A percentile compares a stretch with the other conserved stretches of the same genome.
These are phyloP conservation scores for Diarsia rubi DNA, from an alignment of 2,888 invertebrate genomes.

Conservation along the genomic window DNA sequence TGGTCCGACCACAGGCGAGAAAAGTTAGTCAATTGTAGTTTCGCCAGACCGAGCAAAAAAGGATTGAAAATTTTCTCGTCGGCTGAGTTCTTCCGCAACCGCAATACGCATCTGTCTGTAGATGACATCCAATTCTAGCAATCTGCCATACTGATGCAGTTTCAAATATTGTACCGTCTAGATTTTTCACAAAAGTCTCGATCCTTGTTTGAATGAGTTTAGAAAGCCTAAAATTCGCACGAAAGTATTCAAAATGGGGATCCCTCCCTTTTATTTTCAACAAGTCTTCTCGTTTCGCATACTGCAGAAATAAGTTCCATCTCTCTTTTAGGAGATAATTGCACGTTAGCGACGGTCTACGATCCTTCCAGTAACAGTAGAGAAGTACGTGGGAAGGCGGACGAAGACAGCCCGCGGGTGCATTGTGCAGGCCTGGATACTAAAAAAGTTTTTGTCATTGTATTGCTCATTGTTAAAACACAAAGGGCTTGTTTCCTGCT, in stretches of 20 bases:
- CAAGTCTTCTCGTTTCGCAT: not conserved
- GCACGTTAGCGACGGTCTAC: conserved; percentile 28
- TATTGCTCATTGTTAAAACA: conserved; percentile 86
- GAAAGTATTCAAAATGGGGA: conserved; percentile 4
- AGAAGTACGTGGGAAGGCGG: conserved; percentile 82
- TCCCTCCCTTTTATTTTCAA: conserved; percentile 2
- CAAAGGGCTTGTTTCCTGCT: conserved; percentile 87
- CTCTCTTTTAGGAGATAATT: conserved; percentile 21
- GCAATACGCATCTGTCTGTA: conserved; percentile 21
- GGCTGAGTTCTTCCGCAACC: conserved; percentile 16
- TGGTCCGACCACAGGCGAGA: conserved; percentile 44
- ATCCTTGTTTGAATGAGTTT: not conserved
- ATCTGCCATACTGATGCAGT: conserved; percentile 14
- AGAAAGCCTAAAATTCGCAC: conserved; percentile 1
- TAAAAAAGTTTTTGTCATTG: conserved; percentile 85
- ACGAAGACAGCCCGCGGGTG: conserved; percentile 80
- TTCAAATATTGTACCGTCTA: not conserved
- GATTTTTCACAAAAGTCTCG: not conserved
- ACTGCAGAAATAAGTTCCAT: not conserved
- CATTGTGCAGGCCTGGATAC: conserved; percentile 84
- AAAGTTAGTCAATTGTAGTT: conserved; percentile 59
- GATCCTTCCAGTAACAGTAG: conserved; percentile 52
- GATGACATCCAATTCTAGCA: conserved; percentile 20
- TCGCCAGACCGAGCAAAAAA: conserved; percentile 51
- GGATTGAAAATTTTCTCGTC: conserved; percentile 39